Conservation (phyloP, 2,888 invertebrate species). For the Eupithecia subumbrata region DNA sequence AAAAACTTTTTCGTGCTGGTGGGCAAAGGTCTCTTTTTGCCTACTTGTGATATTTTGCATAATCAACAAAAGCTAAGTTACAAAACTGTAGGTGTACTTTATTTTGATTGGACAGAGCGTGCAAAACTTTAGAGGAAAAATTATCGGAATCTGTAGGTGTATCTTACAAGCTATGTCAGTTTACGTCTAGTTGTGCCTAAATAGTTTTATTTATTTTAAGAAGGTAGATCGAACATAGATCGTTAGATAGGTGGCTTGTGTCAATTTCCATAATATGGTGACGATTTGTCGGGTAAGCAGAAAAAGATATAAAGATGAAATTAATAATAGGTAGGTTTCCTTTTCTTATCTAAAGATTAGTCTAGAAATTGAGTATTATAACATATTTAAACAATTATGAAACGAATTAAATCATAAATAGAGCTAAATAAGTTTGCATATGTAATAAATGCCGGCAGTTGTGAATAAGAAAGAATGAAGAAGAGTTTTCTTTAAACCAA, state of each 20-base stretch:
- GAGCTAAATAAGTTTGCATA: neutral
- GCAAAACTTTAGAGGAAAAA: neutral
- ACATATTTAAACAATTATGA: too few species aligned
- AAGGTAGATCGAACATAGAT: neutral
- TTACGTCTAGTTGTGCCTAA: too few species aligned
- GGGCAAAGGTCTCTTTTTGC: neutral
- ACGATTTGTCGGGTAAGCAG: conserved; percentile 61
- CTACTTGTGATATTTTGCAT: neutral
- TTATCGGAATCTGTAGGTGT: neutral
- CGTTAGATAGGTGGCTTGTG: neutral
- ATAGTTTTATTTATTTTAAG: neutral
- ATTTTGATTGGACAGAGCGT: neutral
- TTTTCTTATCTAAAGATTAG: neutral
- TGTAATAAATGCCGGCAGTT: neutral
- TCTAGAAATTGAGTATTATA: too few species aligned
- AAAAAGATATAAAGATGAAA: conserved; percentile 59
- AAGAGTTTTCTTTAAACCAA: neutral
- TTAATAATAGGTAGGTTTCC: neutral
- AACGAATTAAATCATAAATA: neutral
- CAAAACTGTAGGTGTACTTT: neutral
- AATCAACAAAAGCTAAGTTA: neutral
- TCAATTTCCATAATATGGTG: conserved; percentile 48
- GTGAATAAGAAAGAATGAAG: too few species aligned
- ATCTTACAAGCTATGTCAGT: too few species aligned
- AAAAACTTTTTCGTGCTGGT: neutral